Evolutionary conservation across 2,888 invertebrate genomes (phyloP).

Genomic region (Agelastica alni): DNA sequence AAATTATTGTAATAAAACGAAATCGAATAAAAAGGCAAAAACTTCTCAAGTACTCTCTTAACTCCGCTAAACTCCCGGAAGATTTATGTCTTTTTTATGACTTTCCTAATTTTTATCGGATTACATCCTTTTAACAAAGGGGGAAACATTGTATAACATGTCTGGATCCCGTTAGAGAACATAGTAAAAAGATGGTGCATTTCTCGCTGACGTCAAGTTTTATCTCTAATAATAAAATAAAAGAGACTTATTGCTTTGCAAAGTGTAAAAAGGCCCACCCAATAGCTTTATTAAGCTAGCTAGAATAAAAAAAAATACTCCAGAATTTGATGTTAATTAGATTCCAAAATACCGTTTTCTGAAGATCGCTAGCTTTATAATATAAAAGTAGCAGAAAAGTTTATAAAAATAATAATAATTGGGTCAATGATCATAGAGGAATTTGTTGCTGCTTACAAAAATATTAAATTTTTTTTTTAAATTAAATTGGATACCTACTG

Average conservation of each 20-base stretch:
- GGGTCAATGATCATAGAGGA: too few relatives aligned
- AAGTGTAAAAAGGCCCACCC: neutral
- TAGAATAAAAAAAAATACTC: too few relatives aligned
- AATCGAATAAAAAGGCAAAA: constrained; percentile 22
- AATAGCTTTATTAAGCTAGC: too few relatives aligned
- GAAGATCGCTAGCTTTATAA: too few relatives aligned
- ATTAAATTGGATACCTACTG: too few relatives aligned
- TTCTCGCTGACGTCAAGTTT: constrained; percentile 21
- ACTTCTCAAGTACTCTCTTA: constrained; percentile 26
- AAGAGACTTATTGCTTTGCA: constrained; percentile 20
- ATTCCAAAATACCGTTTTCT: too few relatives aligned
- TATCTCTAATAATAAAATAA: constrained; percentile 25
- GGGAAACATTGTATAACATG: constrained; percentile 29
- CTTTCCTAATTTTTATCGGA: constrained; percentile 31
- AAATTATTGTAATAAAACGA: constrained; percentile 28
- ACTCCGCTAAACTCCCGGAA: constrained; percentile 26
- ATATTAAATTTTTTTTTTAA: too few relatives aligned
- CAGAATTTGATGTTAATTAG: too few relatives aligned
- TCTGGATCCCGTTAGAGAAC: constrained; percentile 20
- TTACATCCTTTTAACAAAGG: constrained; percentile 21
- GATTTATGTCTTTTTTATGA: constrained; percentile 30
- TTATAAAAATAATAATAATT: too few relatives aligned
- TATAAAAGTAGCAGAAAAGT: too few relatives aligned
- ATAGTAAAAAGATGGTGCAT: constrained; percentile 26
- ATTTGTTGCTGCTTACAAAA: too few relatives aligned